Percentiles rank a stretch among this genome's conserved stretches.
These are phyloP conservation scores for Aurelia aurita DNA, from an alignment of 30 jellyfish, hydroid and myxozoan species.

Conservation along the genomic window DNA sequence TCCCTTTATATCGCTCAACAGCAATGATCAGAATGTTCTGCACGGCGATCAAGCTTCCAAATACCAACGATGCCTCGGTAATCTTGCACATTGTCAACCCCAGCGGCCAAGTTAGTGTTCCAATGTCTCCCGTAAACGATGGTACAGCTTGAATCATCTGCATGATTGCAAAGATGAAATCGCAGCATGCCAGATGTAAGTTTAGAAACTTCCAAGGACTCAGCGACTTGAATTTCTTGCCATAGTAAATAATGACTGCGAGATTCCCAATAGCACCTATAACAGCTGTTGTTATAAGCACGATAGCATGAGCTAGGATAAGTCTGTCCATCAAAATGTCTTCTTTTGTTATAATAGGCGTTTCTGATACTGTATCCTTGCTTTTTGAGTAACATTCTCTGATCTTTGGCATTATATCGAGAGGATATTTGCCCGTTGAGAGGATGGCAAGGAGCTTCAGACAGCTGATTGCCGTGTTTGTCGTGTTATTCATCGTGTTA, in stretches of 20 bases:
- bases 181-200: constrained; percentile 59
- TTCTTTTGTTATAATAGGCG: too few relatives aligned
- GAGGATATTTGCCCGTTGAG: too few relatives aligned
- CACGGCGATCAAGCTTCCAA: constrained; percentile 46
- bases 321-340: neutral
- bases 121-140: neutral
- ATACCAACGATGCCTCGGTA: constrained; percentile 1
- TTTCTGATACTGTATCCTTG: too few relatives aligned
- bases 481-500: too few relatives aligned
- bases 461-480: too few relatives aligned
- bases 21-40: constrained; percentile 44
- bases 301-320: constrained; percentile 9
- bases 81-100: constrained; percentile 24
- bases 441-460: too few relatives aligned
- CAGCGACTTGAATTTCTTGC: constrained; percentile 7
- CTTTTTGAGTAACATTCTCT: too few relatives aligned
- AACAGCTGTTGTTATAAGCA: constrained; percentile 4
- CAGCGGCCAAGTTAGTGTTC: neutral
- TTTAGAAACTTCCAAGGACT: constrained; percentile 26
- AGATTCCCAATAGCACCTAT: constrained; percentile 48
- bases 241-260: constrained; percentile 33
- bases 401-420: too few relatives aligned
- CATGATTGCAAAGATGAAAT: constrained; percentile 27
- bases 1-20: constrained; percentile 33
- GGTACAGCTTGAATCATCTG: constrained; percentile 29